Evolutionary conservation across 2,888 invertebrate genomes (phyloP).

Genomic region (Campaea margaritaria): DNA sequence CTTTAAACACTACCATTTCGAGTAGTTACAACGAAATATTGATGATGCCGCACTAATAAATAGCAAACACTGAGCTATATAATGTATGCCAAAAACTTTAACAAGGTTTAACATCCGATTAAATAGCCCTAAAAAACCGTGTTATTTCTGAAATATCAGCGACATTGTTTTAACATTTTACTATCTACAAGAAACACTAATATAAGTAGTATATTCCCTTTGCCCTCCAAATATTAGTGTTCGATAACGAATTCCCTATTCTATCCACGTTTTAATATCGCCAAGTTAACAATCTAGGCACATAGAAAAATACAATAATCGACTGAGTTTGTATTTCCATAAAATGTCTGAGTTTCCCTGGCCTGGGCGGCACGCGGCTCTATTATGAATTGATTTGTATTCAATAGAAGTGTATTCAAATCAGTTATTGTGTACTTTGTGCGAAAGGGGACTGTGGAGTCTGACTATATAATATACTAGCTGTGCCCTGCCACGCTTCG

Average conservation of each 20-base stretch:
- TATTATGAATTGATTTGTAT: conserved; percentile 73
- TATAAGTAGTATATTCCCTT: conserved; percentile 16
- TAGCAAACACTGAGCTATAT: too few species aligned
- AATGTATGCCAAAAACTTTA: too few species aligned
- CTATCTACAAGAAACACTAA: neutral
- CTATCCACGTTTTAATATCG: conserved; percentile 34
- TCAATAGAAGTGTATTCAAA: conserved; percentile 72
- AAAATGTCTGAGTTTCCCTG: conserved; percentile 56
- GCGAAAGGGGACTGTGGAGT: conserved; percentile 54
- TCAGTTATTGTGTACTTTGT: conserved; percentile 74
- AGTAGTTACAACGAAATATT: too few species aligned
- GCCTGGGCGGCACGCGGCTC: conserved; percentile 42
- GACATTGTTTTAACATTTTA: too few species aligned
- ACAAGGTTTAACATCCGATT: too few species aligned
- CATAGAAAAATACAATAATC: conserved; percentile 49
- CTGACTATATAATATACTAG: conserved; percentile 36
- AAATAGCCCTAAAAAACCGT: too few species aligned
- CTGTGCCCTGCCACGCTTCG: conserved; percentile 14
- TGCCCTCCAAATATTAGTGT: conserved; percentile 26
- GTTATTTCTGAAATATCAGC: too few species aligned
- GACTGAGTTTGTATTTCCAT: conserved; percentile 55
- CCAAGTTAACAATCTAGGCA: conserved; percentile 43
- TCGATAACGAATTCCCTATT: conserved; percentile 27
- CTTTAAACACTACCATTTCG: too few species aligned
- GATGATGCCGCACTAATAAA: too few species aligned